A percentile compares a stretch with the other conserved stretches of the same genome.
Evolutionary conservation across 1,140 invertebrate species (phyloP).

Genomic region (Sinonovacula constricta): DNA sequence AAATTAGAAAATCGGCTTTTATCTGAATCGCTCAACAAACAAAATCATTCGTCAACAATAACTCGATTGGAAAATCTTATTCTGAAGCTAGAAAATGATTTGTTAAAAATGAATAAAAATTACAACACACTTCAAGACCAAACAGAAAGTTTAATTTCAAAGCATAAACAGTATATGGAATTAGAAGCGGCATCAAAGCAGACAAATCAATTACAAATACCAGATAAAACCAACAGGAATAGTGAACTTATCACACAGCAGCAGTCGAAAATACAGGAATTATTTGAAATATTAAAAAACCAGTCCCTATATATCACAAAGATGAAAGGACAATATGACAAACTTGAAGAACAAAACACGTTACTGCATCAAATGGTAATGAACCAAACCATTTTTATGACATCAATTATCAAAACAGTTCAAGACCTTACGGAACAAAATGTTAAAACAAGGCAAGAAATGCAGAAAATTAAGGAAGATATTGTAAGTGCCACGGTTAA

Average conservation of each 20-base stretch:
- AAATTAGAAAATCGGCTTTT: conserved; percentile 72
- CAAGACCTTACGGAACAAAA: conserved; percentile 67
- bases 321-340: conserved; percentile 58
- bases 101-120: conserved; percentile 70
- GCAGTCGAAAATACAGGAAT: conserved; percentile 60
- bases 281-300: conserved; percentile 60
- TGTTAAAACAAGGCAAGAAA: conserved; percentile 57
- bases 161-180: conserved; percentile 64
- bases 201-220: conserved; percentile 8
- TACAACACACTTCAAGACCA: conserved; percentile 60
- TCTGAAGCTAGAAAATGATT: conserved; percentile 71
- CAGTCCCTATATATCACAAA: conserved; percentile 60
- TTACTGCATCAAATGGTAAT: conserved; percentile 68
- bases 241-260: conserved; percentile 61
- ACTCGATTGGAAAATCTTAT: conserved; percentile 72
- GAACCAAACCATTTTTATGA: conserved; percentile 69
- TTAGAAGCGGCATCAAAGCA: conserved; percentile 55
- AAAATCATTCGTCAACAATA: conserved; percentile 66
- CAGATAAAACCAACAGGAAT: conserved; percentile 41
- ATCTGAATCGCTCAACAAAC: conserved; percentile 63
- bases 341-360: conserved; percentile 69
- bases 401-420: conserved; percentile 63
- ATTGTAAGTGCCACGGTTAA: neutral
- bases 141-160: conserved; percentile 60
- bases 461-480: conserved; percentile 42